Evolutionary conservation across 2,113 vertebrate genomes (phyloP).

Genomic region (Chloroceryle aenea): DNA sequence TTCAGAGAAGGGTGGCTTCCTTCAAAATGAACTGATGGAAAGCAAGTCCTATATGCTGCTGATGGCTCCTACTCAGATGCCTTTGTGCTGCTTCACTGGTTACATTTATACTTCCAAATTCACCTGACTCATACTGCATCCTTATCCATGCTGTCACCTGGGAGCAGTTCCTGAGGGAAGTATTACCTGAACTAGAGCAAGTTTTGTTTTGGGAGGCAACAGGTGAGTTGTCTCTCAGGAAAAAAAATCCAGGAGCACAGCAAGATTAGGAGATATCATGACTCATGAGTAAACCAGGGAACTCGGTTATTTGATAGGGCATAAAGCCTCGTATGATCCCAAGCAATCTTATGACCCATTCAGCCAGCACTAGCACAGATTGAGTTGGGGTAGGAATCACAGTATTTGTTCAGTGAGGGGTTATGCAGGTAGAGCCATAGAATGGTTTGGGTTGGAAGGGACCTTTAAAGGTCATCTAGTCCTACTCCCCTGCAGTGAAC

Average conservation of each 20-base stretch:
- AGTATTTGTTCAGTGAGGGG: background rate
- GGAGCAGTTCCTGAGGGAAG: background rate
- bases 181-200: background rate
- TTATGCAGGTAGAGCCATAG: background rate
- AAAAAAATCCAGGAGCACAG: background rate
- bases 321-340: background rate
- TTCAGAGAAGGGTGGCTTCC: fast-evolving
- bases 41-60: background rate
- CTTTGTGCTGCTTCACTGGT: background rate
- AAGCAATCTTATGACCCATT: background rate
- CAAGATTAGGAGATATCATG: background rate
- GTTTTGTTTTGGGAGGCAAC: background rate
- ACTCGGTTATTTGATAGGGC: background rate
- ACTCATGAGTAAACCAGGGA: background rate
- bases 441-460: background rate
- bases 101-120: background rate
- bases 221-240: background rate
- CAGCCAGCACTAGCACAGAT: background rate
- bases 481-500: background rate
- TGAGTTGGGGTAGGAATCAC: background rate
- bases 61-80: background rate
- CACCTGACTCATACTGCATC: fast-evolving
- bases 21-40: background rate
- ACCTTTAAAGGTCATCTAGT: background rate
- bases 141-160: background rate